A percentile compares a stretch with the other conserved stretches of the same genome.
These are phyloP conservation scores for Stratiolaelaps scimitus DNA, from an alignment of 1,140 invertebrate species.

Conservation along the genomic window DNA sequence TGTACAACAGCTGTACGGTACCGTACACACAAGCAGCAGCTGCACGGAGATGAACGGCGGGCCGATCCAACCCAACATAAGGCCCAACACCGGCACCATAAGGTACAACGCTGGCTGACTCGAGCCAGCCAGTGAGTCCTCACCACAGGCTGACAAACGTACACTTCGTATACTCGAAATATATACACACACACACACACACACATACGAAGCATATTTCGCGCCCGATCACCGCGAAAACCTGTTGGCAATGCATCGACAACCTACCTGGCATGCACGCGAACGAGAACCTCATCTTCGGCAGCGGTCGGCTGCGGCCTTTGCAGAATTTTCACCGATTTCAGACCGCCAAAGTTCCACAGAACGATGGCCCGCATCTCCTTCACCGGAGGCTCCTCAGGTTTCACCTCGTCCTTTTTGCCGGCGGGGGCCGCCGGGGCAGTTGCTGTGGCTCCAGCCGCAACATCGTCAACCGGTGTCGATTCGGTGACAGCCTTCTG, in stretches of 20 bases:
- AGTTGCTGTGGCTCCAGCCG: background rate
- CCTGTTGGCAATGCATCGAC: background rate
- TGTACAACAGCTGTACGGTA: too few relatives aligned
- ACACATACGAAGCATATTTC: background rate
- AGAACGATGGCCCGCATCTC: constrained; percentile 70
- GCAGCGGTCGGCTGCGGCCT: constrained; percentile 58
- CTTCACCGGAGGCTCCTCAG: constrained; percentile 46
- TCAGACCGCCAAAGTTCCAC: constrained; percentile 66
- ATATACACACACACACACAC: too few relatives aligned
- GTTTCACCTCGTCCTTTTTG: background rate
- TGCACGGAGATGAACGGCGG: too few relatives aligned
- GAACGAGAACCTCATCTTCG: constrained; percentile 66
- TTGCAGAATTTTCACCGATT: constrained; percentile 63
- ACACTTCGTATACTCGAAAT: too few relatives aligned
- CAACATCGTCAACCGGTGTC: background rate
- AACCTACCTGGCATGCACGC: constrained; percentile 71
- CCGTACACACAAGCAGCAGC: too few relatives aligned
- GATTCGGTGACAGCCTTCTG: background rate
- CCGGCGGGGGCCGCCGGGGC: background rate
- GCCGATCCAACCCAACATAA: too few relatives aligned
- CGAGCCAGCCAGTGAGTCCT: too few relatives aligned
- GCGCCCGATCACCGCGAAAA: background rate
- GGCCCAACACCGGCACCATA: too few relatives aligned
- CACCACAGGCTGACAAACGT: too few relatives aligned
- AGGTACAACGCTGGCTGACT: too few relatives aligned